Evolutionary conservation across 2,888 invertebrate species (phyloP).

Genomic region (Acronicta alni): DNA sequence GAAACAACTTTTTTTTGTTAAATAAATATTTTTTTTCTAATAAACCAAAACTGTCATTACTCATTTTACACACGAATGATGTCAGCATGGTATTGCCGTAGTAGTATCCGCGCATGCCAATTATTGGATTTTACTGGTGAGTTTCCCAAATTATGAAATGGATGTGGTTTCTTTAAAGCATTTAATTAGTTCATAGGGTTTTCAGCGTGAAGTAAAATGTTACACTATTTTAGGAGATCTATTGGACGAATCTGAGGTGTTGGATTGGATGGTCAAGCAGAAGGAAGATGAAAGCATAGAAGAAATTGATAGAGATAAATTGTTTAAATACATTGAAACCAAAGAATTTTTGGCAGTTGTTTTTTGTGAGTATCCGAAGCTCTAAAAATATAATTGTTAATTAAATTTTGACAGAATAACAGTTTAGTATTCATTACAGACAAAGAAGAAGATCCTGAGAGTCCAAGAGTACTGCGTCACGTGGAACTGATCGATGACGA

Average conservation of each 20-base stretch:
- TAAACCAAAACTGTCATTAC: conserved; percentile 78
- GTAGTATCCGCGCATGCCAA: conserved; percentile 85
- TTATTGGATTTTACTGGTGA: conserved; percentile 86
- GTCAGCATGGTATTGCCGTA: conserved; percentile 88
- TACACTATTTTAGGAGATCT: conserved; percentile 86
- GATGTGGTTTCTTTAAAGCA: conserved; percentile 86
- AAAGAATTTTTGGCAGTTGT: conserved; percentile 97
- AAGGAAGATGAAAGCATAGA: conserved; percentile 97
- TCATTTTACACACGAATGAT: conserved; percentile 85
- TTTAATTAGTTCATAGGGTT: conserved; percentile 63
- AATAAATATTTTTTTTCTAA: conserved; percentile 87
- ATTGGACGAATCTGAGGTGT: conserved; percentile 93
- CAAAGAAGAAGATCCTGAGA: conserved; percentile 94
- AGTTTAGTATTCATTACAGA: conserved; percentile 81
- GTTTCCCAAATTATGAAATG: conserved; percentile 83
- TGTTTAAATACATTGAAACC: conserved; percentile 95
- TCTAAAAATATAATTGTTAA: background rate
- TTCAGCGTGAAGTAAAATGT: conserved; percentile 67
- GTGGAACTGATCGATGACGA: conserved; percentile 97
- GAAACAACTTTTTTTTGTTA: conserved; percentile 84
- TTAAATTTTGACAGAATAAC: background rate
- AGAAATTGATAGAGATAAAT: conserved; percentile 94
- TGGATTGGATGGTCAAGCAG: conserved; percentile 97
- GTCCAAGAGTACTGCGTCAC: conserved; percentile 94
- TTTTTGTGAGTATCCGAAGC: conserved; percentile 94